These are phyloP conservation scores for Sebastes jordani DNA, from an alignment of 2,797 vertebrate species.

Conservation along the genomic window DNA sequence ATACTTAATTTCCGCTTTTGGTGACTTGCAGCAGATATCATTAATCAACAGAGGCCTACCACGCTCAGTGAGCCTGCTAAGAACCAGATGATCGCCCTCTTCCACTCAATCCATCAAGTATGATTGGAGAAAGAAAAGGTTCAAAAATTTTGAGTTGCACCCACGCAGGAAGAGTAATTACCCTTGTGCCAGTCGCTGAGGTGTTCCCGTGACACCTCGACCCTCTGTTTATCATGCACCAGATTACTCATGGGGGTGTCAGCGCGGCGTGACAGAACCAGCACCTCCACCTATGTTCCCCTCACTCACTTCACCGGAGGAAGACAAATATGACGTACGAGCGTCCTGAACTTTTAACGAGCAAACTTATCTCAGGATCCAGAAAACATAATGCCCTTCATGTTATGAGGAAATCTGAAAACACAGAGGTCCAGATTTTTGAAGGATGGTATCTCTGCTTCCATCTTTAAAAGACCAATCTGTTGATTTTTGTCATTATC, in stretches of 20 bases:
- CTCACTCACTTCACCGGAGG: conserved; percentile 38
- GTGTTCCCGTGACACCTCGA: conserved; percentile 75
- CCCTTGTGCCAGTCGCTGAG: conserved; percentile 74
- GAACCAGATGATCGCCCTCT: conserved; percentile 82
- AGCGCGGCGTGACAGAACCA: conserved; percentile 58
- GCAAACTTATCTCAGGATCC: conserved; percentile 59
- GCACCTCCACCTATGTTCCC: conserved; percentile 63
- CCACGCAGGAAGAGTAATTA: conserved; percentile 82
- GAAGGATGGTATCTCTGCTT: conserved; percentile 23
- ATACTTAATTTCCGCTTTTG: conserved; percentile 85
- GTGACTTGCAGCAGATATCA: conserved; percentile 80
- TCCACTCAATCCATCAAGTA: conserved; percentile 84
- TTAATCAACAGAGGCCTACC: conserved; percentile 81
- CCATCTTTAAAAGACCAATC: conserved; percentile 29
- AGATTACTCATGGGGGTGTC: conserved; percentile 75
- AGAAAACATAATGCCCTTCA: conserved; percentile 43
- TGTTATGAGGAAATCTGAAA: background rate
- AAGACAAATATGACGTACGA: conserved; percentile 61
- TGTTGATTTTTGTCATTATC: conserved; percentile 54
- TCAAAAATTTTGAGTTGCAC: conserved; percentile 80
- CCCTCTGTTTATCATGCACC: conserved; percentile 81
- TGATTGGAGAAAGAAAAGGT: conserved; percentile 85
- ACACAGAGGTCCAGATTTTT: background rate
- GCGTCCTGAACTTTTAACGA: conserved; percentile 58
- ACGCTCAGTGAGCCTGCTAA: conserved; percentile 79